Conservation (phyloP, 2,113 vertebrate genomes). For the Sorex araneus region DNA sequence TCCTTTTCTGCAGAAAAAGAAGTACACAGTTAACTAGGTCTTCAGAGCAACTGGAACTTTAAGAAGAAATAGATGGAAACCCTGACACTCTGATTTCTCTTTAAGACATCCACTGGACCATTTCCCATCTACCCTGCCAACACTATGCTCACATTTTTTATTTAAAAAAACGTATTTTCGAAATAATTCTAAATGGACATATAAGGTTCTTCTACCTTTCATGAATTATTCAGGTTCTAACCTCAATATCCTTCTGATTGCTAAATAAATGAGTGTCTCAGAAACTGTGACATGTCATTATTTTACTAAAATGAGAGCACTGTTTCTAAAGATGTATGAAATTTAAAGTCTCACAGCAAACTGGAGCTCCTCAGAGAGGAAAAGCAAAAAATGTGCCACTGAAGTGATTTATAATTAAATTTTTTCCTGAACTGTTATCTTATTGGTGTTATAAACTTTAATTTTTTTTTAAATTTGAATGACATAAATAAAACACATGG, state of each 20-base stretch:
- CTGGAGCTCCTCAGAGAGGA: conserved; percentile 83
- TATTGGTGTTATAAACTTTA: conserved; percentile 45
- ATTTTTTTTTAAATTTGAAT: conserved; percentile 54
- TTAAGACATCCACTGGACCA: conserved; percentile 79
- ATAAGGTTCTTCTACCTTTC: conserved; percentile 84
- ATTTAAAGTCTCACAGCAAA: conserved; percentile 83
- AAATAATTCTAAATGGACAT: conserved; percentile 80
- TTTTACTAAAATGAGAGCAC: conserved; percentile 87
- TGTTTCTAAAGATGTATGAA: conserved; percentile 85
- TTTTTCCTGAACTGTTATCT: conserved; percentile 41
- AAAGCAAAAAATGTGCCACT: neutral
- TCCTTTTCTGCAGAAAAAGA: conserved; percentile 82
- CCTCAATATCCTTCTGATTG: conserved; percentile 81
- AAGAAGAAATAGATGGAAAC: conserved; percentile 84
- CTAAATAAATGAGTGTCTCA: conserved; percentile 82
- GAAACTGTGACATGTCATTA: conserved; percentile 82
- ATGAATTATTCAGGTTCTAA: conserved; percentile 88
- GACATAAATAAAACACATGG: conserved; percentile 7
- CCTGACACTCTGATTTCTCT: conserved; percentile 81
- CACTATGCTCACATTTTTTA: neutral
- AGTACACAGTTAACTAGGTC: conserved; percentile 82
- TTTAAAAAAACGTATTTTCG: conserved; percentile 81
- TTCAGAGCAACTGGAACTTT: conserved; percentile 72
- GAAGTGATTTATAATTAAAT: conserved; percentile 53
- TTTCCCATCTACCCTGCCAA: neutral